These are phyloP conservation scores for Bursaphelenchus okinawaensis DNA, from an alignment of 2,888 invertebrate genomes.

Conservation along the genomic window DNA sequence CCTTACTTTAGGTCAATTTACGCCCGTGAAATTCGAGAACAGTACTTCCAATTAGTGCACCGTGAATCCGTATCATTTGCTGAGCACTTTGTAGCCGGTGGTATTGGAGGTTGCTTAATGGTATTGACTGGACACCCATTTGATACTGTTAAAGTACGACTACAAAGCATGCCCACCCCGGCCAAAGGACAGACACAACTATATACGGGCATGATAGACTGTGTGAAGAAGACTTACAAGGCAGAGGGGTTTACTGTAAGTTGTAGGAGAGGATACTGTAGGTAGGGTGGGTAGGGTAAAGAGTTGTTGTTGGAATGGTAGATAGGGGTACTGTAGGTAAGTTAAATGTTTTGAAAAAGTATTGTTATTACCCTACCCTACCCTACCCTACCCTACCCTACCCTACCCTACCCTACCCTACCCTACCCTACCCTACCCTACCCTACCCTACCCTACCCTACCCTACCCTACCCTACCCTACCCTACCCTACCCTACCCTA, in stretches of 20 bases:
- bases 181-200: background rate
- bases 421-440: too few species aligned
- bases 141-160: conserved; percentile 68
- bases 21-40: background rate
- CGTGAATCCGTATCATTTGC: background rate
- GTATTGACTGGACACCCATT: conserved; percentile 91
- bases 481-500: too few species aligned
- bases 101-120: conserved; percentile 71
- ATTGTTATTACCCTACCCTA: too few species aligned
- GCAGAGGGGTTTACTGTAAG: background rate
- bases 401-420: too few species aligned
- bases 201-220: background rate
- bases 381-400: too few species aligned
- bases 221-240: background rate
- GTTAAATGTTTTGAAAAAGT: too few species aligned
- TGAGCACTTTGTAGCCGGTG: conserved; percentile 77
- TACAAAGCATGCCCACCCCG: background rate
- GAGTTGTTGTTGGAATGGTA: too few species aligned
- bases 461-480: too few species aligned
- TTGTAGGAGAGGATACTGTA: too few species aligned
- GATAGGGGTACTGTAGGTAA: too few species aligned
- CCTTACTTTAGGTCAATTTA: background rate
- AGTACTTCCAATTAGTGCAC: background rate
- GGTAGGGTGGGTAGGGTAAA: too few species aligned
- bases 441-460: too few species aligned